Evolutionary conservation across 2,113 vertebrate species (phyloP), one percentile per base, ranked within the genome.

Genomic region (Eulemur macaco): DNA sequence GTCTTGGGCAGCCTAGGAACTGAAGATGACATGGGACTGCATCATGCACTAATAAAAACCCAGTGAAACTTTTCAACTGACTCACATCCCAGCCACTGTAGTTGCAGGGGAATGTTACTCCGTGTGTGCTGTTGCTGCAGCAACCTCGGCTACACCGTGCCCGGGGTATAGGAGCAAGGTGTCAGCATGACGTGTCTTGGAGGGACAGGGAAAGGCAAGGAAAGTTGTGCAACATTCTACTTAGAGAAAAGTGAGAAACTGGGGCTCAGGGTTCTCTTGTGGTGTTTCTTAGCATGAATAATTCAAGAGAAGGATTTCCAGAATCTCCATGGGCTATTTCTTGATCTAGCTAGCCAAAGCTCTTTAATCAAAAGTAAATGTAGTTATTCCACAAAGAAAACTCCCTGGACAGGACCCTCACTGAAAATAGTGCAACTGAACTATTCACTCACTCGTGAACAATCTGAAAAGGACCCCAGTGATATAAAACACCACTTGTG

Each of bases 41-140:
- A 95, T 90, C 10, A 23, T 64, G 89, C 52, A 34, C 29, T 11
- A 98, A 98, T 93, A 96, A 98, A 98, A 98, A 96, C 89, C 84
- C n/a, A 25, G 45, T 37, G 81, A 96, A 97, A 97, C 88, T 97
- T 97, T 85, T 92, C 93, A 87, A 94, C 73, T 97, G 97, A 97
- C 96, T 98, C 91, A 97, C 25, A 69, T 21, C 64, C 93, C 68
- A 83, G 77, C 21, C 81, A 58, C 86, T 90, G 45, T 20, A 74
- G 84, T 94, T 76, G 94, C 2, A 3, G 86, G 58, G 42, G 50
- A 50, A 71, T 94, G 87, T 97, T 95, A 97, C 68, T 20, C 0
- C 14, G 20, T 50, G 69, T 96, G 78, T 97, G 95, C 69, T 69
- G 95, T 98, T 97, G 71, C 97, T 97, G 69, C n/a, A 95, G 96